These are phyloP conservation scores for Hylaeus volcanicus DNA, from an alignment of 1,140 invertebrate genomes.

Conservation along the genomic window DNA sequence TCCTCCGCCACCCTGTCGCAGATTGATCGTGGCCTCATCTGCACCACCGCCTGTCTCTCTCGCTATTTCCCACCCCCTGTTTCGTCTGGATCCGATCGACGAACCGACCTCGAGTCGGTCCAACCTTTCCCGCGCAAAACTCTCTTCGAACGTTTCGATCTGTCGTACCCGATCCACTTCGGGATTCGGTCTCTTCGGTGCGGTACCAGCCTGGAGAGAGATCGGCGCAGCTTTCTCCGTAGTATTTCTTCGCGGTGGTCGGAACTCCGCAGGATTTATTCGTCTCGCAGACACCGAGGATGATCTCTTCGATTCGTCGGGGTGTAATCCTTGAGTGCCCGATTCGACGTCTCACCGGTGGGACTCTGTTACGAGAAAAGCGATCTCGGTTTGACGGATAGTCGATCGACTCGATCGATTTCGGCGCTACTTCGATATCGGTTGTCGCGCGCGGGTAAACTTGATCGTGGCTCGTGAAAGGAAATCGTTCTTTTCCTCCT, in stretches of 20 bases:
- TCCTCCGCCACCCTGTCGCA: conserved; percentile 74
- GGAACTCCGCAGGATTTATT: too few relatives aligned
- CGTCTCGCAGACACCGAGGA: too few relatives aligned
- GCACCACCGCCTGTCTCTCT: conserved; percentile 33
- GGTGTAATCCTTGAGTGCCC: not conserved
- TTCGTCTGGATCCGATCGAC: not conserved
- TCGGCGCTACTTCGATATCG: too few relatives aligned
- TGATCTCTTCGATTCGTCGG: too few relatives aligned
- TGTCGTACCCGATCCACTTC: not conserved
- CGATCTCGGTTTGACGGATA: not conserved
- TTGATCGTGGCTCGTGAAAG: not conserved
- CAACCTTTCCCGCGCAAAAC: not conserved
- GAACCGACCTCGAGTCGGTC: not conserved
- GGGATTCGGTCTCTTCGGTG: not conserved
- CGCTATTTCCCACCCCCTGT: not conserved
- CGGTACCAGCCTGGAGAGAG: not conserved
- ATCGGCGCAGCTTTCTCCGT: not conserved
- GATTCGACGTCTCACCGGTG: not conserved
- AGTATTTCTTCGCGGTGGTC: not conserved
- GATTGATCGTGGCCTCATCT: conserved; percentile 77
- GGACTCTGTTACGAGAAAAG: not conserved
- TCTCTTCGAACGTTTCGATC: not conserved
- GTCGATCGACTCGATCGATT: not conserved
- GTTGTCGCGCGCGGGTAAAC: not conserved
- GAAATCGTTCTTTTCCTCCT: too few relatives aligned